Base-by-base conservation (phyloP, 1,140 invertebrate species). In the Trachelipus rathkii region DNA sequence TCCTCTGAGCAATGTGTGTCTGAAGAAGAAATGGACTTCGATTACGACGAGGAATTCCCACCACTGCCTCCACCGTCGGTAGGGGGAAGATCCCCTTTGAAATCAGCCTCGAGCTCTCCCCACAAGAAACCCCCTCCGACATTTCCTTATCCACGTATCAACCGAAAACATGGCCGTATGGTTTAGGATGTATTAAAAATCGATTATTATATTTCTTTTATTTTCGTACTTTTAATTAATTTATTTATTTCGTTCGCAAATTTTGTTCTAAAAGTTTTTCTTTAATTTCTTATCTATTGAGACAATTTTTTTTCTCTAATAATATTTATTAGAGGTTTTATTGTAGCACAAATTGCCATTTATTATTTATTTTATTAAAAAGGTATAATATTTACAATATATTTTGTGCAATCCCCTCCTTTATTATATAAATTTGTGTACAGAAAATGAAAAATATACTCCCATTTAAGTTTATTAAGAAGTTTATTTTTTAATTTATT, bases 11-110 rank as follows among this genome's bases (percentile, higher is more conserved):
- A 77, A 8, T 78, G 77, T 15, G 77, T 77, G 7, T 77, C 75
- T 23, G 79, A 81, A 46, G 79, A 81, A 44, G 79, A 81, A 60
- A 81, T 81, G 79, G 79, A 81, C 23, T 81, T 77, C 9, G 79
- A 81, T 44, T 81, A 81, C 44, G 79, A 81, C 66, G 78, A 81
- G 60, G 79, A 81, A 69, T 81, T 81, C 67, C 79, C 79, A 15
- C 79, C 79, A 0, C 75, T 81, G 21, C 79, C 79, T 19, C 44
- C 78, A 15, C 79, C 79, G 11, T 60, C 50, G 50, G 11, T 60
- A 19, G 50, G 50, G 50, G 50, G 11, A 19, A 60, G 50, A 19
- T 60, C 50, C 11, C 50, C 50, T 15, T 8, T 60, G 8, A 60
- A 60, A 60, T 60, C 50, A 19, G 50, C 50, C 19, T 60, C 50